Conservation (phyloP, 2,797 vertebrate genomes). For the Alca torda region DNA sequence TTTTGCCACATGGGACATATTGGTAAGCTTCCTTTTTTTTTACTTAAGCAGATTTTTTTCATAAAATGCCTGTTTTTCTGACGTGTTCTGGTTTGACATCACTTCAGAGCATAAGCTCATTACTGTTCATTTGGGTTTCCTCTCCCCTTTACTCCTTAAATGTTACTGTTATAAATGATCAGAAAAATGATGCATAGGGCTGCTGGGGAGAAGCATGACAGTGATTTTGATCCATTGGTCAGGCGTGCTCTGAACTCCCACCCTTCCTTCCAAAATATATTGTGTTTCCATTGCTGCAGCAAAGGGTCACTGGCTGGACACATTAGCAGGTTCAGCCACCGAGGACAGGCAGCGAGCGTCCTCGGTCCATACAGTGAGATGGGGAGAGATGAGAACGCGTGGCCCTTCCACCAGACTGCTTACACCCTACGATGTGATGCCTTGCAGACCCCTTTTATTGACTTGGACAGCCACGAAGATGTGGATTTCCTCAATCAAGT, state of each 20-base stretch:
- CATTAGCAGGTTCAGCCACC: not conserved
- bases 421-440: not conserved
- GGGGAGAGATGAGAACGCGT: fast-evolving
- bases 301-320: fast-evolving
- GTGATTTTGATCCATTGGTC: not conserved
- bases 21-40: not conserved
- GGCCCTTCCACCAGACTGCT: not conserved
- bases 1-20: not conserved
- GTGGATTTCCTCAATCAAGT: too few relatives aligned
- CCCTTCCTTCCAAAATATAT: not conserved
- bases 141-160: not conserved
- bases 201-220: not conserved
- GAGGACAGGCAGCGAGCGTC: not conserved
- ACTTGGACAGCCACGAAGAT: not conserved
- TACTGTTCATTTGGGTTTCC: not conserved
- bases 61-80: not conserved
- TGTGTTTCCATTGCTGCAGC: not conserved
- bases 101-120: not conserved
- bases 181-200: not conserved
- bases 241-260: not conserved
- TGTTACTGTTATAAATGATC: not conserved
- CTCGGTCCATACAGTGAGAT: fast-evolving
- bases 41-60: not conserved
- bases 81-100: not conserved
- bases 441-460: not conserved